phyloP scores from a whole-genome alignment of 2,888 invertebrate species.

The Chaetoderma sp. region DNA sequence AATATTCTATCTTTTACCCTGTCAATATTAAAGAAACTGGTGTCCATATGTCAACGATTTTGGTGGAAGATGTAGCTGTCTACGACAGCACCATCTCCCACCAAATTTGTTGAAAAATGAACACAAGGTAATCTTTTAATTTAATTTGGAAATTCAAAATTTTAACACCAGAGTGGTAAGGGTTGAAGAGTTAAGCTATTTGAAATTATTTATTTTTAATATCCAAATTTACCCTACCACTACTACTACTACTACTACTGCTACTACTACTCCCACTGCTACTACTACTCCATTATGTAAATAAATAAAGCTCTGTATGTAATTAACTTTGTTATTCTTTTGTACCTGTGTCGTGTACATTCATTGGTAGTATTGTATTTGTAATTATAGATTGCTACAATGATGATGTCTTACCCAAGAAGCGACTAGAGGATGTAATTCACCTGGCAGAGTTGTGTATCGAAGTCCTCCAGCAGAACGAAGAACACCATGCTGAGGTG shows the following conservation, averaged over 20 bases:
- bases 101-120: no score
- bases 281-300: not conserved
- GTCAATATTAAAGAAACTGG: no score
- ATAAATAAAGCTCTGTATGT: not conserved
- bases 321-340: not conserved
- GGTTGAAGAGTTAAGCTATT: no score
- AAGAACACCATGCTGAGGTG: slow-evolving; percentile 99
- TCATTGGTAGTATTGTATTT: no score
- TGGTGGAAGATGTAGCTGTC: no score
- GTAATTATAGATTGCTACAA: slow-evolving; percentile 40
- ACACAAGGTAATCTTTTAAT: no score
- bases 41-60: no score
- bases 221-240: not conserved
- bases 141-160: no score
- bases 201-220: no score
- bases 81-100: no score
- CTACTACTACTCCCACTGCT: not conserved
- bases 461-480: slow-evolving; percentile 98
- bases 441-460: slow-evolving; percentile 98
- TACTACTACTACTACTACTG: not conserved
- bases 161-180: no score
- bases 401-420: slow-evolving; percentile 67
- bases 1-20: no score
- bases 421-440: slow-evolving; percentile 89
- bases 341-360: not conserved